Base-by-base conservation (phyloP, 2,888 invertebrate species). In the Drosophila maculinotata region DNA sequence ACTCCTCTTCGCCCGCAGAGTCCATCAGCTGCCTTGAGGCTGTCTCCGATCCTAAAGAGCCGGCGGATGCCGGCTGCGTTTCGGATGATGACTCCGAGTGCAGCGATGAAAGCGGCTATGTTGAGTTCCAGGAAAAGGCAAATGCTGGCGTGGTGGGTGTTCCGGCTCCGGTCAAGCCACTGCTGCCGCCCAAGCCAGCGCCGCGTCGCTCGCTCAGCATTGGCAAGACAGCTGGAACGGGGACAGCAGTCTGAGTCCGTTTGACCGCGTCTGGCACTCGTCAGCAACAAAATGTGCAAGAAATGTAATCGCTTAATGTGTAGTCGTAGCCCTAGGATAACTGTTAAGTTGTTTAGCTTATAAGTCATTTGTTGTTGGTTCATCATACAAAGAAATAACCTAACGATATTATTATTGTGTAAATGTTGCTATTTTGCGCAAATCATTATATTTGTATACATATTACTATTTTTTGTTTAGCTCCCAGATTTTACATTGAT, bases 31-130 rank as follows among this genome's bases (percentile, higher is more conserved):
- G 74, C 23, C 47, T 79, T 8, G 71, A 74, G 26, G 20, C 20
- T 2, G 70, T 52, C 15, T 17, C 62, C 4, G 53, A 38, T 23
- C 31, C 54, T 8, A 67, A 72, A 35, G 25, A 70, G 41, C 60
- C 66, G 2, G 38, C 14, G 2, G 69, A 72, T 17, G 53, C 8
- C 0, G 48, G 39, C 17, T 53, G 15, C 26, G 33, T 73, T 9
- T 73, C 76, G 20, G 82, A 63, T 25, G 73, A 95, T 93, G 74
- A 95, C 87, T 97, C 97, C 87, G 97, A 95, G 69, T 95, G 96
- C 89, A 97, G 97, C 90, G 97, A 97, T 87, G 97, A 98, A 90
- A 97, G 97, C 57, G 97, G 97, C 3, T 97, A 97, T 91, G 97
- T 97, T 25, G 97, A 97, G 90, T 93, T 93, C 59, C 92, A 94